These are phyloP conservation scores for Remorina albescens DNA, from an alignment of 2,797 vertebrate species.

Conservation along the genomic window DNA sequence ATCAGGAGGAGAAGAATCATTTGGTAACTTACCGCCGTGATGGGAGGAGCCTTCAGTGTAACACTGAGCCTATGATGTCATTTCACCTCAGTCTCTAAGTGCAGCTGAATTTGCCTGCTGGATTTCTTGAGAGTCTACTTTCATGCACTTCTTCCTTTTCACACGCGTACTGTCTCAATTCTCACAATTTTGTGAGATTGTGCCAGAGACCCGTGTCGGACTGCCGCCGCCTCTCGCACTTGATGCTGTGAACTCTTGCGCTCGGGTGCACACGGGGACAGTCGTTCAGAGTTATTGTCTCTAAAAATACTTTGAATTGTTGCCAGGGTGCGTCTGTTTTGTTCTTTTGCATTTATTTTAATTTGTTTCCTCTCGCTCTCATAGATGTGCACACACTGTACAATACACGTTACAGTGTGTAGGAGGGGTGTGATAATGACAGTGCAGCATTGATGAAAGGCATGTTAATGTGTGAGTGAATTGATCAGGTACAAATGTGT, in stretches of 20 bases:
- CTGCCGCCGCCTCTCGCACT: constrained; percentile 48
- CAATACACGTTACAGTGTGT: constrained; percentile 36
- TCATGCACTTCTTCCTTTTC: constrained; percentile 58
- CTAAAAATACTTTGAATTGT: constrained; percentile 45
- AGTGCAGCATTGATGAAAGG: constrained; percentile 47
- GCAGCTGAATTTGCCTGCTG: background rate
- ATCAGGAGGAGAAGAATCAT: constrained; percentile 34
- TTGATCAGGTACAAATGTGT: constrained; percentile 41
- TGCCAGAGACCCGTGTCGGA: constrained; percentile 14
- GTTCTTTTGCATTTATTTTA: constrained; percentile 20
- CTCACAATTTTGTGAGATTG: constrained; percentile 36
- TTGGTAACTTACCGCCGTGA: constrained; percentile 65
- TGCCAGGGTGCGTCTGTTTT: constrained; percentile 24
- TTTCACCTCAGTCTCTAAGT: constrained; percentile 1
- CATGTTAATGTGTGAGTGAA: constrained; percentile 23
- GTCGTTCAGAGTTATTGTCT: constrained; percentile 19
- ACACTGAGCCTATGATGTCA: background rate
- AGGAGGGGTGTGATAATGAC: constrained; percentile 50
- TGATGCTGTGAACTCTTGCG: constrained; percentile 62
- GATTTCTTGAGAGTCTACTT: constrained; percentile 23
- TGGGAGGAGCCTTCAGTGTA: constrained; percentile 33
- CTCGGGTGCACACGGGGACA: constrained; percentile 6
- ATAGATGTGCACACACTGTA: constrained; percentile 25
- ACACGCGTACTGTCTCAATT: constrained; percentile 44
- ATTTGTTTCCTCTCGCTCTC: constrained; percentile 27